A percentile compares a stretch with the other conserved stretches of the same genome.
Conservation (phyloP, 2,888 invertebrate genomes). For the Rhorus exstirpatorius region DNA sequence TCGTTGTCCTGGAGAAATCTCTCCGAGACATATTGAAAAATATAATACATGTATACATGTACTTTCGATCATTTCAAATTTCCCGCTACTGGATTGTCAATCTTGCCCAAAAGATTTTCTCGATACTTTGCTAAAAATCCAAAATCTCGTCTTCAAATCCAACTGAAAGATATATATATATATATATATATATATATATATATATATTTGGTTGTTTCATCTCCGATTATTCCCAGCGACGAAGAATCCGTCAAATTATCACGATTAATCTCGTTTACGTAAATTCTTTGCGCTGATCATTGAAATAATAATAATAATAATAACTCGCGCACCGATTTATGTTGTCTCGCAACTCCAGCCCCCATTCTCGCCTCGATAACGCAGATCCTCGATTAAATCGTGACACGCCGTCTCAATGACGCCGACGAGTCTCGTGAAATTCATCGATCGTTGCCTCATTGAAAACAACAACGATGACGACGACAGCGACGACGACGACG, state of each 20-base stretch:
- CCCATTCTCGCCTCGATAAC: constrained; percentile 68
- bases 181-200: too few relatives aligned
- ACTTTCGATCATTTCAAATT: too few relatives aligned
- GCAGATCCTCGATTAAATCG: constrained; percentile 32
- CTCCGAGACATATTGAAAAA: too few relatives aligned
- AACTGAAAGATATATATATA: constrained; percentile 27
- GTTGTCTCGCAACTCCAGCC: constrained; percentile 76
- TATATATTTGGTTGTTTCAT: too few relatives aligned
- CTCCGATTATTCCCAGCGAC: too few relatives aligned
- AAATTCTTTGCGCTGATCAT: constrained; percentile 20
- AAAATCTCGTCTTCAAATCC: background rate
- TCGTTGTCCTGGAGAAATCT: too few relatives aligned
- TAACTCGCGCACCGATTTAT: constrained; percentile 72
- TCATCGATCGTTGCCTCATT: constrained; percentile 9
- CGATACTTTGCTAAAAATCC: background rate
- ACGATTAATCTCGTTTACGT: constrained; percentile 31
- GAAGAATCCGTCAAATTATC: too few relatives aligned
- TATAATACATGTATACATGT: too few relatives aligned
- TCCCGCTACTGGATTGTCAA: too few relatives aligned
- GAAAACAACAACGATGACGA: constrained; percentile 34
- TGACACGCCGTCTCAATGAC: constrained; percentile 27
- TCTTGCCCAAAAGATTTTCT: too few relatives aligned
- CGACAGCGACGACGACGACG: constrained; percentile 33
- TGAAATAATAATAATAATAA: constrained; percentile 8
- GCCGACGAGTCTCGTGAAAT: constrained; percentile 19